These are phyloP conservation scores for Epinotia demarniana DNA, from an alignment of 2,888 invertebrate genomes.

Conservation along the genomic window DNA sequence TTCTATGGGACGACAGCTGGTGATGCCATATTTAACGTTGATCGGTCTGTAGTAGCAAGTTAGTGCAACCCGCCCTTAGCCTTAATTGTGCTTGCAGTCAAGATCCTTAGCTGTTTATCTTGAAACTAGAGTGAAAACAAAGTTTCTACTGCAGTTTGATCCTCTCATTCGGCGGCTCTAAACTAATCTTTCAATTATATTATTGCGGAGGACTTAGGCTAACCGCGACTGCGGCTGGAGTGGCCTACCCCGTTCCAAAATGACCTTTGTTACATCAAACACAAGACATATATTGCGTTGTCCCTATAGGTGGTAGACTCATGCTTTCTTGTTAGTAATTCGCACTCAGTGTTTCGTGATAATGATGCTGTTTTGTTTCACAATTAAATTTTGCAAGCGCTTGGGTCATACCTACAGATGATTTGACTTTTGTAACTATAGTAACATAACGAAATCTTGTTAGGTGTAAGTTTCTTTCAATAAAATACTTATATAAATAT, in stretches of 20 bases:
- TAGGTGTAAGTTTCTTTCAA: too few relatives aligned
- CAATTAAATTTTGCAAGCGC: slow-evolving; percentile 20
- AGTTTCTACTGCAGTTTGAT: slow-evolving; percentile 31
- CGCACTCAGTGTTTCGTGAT: slow-evolving; percentile 18
- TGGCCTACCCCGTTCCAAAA: not conserved
- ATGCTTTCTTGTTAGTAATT: slow-evolving; percentile 28
- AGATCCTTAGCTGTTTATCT: not conserved
- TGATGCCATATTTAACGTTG: too few relatives aligned
- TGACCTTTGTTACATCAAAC: not conserved
- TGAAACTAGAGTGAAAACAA: not conserved
- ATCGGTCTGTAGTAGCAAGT: too few relatives aligned
- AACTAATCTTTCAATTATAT: slow-evolving; percentile 37
- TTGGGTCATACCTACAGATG: not conserved
- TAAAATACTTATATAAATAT: too few relatives aligned
- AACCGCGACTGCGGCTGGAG: slow-evolving; percentile 25
- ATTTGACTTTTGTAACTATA: not conserved
- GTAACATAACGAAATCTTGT: too few relatives aligned
- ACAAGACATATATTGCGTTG: not conserved
- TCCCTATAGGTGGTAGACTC: not conserved
- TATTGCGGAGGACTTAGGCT: slow-evolving; percentile 22
- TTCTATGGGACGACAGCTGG: too few relatives aligned
- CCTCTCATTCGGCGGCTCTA: slow-evolving; percentile 7
- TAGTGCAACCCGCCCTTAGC: too few relatives aligned
- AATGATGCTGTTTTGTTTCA: slow-evolving; percentile 27
- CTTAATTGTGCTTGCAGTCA: not conserved